phyloP scores from a whole-genome alignment of 2,113 vertebrate genomes.

The Mus pahari region DNA sequence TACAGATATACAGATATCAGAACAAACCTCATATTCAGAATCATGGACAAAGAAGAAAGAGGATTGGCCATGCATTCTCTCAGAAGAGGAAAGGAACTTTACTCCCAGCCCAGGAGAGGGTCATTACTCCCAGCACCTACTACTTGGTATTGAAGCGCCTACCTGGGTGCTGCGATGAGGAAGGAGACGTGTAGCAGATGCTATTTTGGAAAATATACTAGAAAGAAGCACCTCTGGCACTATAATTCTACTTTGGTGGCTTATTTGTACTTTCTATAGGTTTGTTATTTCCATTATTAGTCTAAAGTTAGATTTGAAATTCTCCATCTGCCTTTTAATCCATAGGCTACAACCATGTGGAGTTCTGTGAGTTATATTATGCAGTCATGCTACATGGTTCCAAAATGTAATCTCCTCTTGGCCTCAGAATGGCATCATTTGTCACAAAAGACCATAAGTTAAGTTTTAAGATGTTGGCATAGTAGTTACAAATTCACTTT shows the following conservation, averaged over 20 bases:
- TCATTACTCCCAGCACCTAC: too few species aligned
- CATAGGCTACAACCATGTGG: background rate
- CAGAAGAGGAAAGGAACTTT: too few species aligned
- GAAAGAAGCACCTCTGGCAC: background rate
- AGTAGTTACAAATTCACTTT: background rate
- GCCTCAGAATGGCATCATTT: background rate
- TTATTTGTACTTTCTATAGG: background rate
- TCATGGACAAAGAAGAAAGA: background rate
- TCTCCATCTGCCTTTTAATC: background rate
- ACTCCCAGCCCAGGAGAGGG: too few species aligned
- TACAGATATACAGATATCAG: background rate
- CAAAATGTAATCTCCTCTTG: background rate
- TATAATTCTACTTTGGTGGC: background rate
- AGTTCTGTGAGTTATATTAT: background rate
- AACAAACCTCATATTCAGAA: background rate
- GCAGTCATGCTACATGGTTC: background rate
- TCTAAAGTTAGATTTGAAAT: background rate
- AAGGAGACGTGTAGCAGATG: background rate
- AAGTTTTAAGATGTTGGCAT: background rate
- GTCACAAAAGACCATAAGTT: background rate
- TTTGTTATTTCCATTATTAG: conserved; percentile 1
- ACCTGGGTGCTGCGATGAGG: too few species aligned
- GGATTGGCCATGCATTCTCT: background rate
- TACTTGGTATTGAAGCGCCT: background rate
- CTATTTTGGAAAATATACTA: background rate